Evolutionary conservation across 2,888 invertebrate species (phyloP).

Genomic region (Pyrochroa serraticornis): DNA sequence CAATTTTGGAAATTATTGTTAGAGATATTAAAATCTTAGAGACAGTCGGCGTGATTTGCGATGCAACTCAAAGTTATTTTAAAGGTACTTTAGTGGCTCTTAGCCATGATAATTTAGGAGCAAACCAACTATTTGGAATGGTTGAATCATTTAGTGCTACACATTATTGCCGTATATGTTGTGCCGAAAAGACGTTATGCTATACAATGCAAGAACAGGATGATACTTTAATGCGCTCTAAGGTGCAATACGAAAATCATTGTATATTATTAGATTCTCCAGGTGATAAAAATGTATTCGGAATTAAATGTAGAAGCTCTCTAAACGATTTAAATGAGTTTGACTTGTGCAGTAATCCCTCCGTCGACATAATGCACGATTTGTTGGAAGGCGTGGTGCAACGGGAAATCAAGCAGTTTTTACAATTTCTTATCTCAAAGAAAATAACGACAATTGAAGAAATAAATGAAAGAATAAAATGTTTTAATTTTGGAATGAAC

Average conservation of each 20-base stretch:
- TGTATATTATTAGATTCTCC: too few species aligned
- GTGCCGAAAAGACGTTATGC: slow-evolving; percentile 15
- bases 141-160: slow-evolving; percentile 37
- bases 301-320: slow-evolving; percentile 15
- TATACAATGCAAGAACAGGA: slow-evolving; percentile 12
- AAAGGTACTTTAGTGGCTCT: slow-evolving; percentile 28
- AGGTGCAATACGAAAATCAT: not conserved
- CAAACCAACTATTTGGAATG: slow-evolving; percentile 32
- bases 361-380: slow-evolving; percentile 38
- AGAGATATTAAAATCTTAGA: slow-evolving; percentile 28
- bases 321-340: slow-evolving; percentile 30
- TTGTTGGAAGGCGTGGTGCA: slow-evolving; percentile 36
- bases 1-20: slow-evolving; percentile 22
- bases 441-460: slow-evolving; percentile 19
- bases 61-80: slow-evolving; percentile 1
- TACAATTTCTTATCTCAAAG: slow-evolving; percentile 15
- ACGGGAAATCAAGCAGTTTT: slow-evolving; percentile 28
- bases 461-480: too few species aligned
- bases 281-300: slow-evolving; percentile 15
- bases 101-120: slow-evolving; percentile 35
- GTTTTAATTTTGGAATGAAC: slow-evolving; percentile 26
- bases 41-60: slow-evolving; percentile 12
- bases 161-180: slow-evolving; percentile 36
- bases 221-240: not conserved
- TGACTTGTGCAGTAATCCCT: slow-evolving; percentile 20